Evolutionary conservation across 1,140 invertebrate genomes (phyloP).

Genomic region (Drosophila bifasciata): DNA sequence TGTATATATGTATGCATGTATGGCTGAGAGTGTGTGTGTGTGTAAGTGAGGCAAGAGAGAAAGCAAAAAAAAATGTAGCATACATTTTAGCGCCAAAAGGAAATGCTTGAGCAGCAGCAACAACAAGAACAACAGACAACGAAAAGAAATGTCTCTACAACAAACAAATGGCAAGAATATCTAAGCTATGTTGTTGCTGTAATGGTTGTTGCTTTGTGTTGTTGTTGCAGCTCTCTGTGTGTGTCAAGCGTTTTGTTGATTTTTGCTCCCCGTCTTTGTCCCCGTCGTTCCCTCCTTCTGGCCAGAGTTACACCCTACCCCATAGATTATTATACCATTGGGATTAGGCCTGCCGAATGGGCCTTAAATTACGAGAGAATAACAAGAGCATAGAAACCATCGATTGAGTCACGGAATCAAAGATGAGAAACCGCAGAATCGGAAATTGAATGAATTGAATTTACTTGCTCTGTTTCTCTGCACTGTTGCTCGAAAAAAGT

Average conservation of each 20-base stretch:
- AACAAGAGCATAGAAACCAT: too few relatives aligned
- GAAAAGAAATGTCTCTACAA: constrained; percentile 37
- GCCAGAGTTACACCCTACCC: constrained; percentile 2
- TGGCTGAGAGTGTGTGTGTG: not conserved
- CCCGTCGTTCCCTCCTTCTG: not conserved
- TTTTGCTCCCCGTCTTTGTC: too few relatives aligned
- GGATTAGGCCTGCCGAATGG: not conserved
- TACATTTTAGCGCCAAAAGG: constrained; percentile 70
- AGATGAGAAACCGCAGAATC: too few relatives aligned
- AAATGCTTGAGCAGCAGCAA: constrained; percentile 64
- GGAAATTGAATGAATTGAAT: too few relatives aligned
- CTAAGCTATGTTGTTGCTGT: constrained; percentile 16
- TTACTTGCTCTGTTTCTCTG: too few relatives aligned
- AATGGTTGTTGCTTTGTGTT: constrained; percentile 14
- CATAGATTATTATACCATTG: not conserved
- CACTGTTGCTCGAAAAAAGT: too few relatives aligned
- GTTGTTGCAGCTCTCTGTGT: constrained; percentile 32
- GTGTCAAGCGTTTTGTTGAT: constrained; percentile 38
- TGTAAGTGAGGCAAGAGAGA: constrained; percentile 4
- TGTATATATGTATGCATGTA: not conserved
- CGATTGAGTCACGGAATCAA: too few relatives aligned
- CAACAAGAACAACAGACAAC: constrained; percentile 43
- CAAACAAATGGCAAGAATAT: constrained; percentile 32
- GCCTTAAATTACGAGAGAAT: too few relatives aligned
- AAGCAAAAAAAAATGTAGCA: constrained; percentile 63